Evolutionary conservation across 2,797 vertebrate species (phyloP), one percentile per base, ranked within the genome.

Genomic region (Triplophysa bombifrons): DNA sequence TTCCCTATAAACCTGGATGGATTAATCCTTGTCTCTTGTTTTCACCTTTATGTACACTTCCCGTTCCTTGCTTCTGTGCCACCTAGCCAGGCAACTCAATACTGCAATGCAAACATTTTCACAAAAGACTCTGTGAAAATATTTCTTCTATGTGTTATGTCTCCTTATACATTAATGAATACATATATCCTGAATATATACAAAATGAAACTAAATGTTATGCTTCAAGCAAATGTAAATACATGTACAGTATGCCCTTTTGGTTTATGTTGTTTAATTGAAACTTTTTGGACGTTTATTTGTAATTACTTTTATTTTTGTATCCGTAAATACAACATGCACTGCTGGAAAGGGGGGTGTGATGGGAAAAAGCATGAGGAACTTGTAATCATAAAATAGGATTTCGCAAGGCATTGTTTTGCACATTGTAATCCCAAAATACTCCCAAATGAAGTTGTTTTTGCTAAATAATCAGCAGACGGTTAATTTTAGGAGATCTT

Each of bases 81-180:
- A 46, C 88, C 87, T 90, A 91, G 85, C 89, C 86, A 81, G 88
- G 81, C 84, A 89, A 90, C 82, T 91, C 84, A 84, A 86, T 88
- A 88, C 91, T 88, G 88, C 91, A 91, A 76, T 91, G 92, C 92
- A 91, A 89, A 90, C 86, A 86, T 87, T 72, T 84, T 92, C 91
- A 89, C 86, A 88, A 87, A 87, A 91, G 89, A 93, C 61, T 82
- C 3, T 81, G 89, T 92, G 90, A 88, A 91, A 90, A 90, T 88
- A 90, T 90, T 91, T 67, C 92, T 92, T 90, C 90, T 93, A 92
- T 88, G 92, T 93, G 92, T 88, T 93, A 92, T 92, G 89, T 91
- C 89, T 91, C 89, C 92, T 91, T 91, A 93, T 91, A 92, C 91
- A 91, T 89, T 86, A 87, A 90, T 90, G 91, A 61, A 78, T 80